Base-by-base conservation (phyloP, 2,113 vertebrate genomes). In the Sciurus niger region DNA sequence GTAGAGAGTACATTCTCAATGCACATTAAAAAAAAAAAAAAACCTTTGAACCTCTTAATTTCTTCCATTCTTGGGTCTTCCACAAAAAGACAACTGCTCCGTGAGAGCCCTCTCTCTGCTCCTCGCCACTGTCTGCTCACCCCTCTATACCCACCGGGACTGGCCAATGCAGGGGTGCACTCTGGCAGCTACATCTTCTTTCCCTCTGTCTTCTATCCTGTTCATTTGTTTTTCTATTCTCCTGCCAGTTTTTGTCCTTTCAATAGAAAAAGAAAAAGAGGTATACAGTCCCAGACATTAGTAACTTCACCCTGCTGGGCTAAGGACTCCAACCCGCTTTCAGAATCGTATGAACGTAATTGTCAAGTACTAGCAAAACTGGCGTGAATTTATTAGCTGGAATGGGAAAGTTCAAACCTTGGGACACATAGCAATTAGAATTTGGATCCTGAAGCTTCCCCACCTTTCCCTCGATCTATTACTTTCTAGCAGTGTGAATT, bases 111-210 rank as follows among this genome's bases (percentile, higher is more conserved):
- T 65, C 8, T 53, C 51, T 60, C 24, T 25, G 16, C 46, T 65
- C 67, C 28, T 48, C 28, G 34, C 1, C 34, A 18, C 24, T 7
- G 3, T 0, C 6, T 20, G 17, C 51, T 67, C 48, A 46, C 4
- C 73, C 32, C 43, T 58, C 20, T 8, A 2, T 12, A 4, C 4
- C 4, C 9, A 16, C 22, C 1, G 73, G 85, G 10, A 4, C n/a
- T 24, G 9, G 53, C 25, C 24, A 0, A 5, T 0, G 28, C 2
- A 1, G 1, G 2, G 2, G 24, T 68, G 16, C 20, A 17, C 20
- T 34, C 1, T 17, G 24, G 12, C 0, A 16, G 67, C 12, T 1
- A 1, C 11, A 1, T 20, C 67, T 1, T 24, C 25, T 7, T 34
- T 60, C 53, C 40, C 37, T 58, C 58, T 74, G 72, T 6, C 30